Percentiles rank a stretch among this genome's conserved stretches.
These are phyloP conservation scores for Nezara viridula DNA, from an alignment of 2,888 invertebrate genomes.

Conservation along the genomic window DNA sequence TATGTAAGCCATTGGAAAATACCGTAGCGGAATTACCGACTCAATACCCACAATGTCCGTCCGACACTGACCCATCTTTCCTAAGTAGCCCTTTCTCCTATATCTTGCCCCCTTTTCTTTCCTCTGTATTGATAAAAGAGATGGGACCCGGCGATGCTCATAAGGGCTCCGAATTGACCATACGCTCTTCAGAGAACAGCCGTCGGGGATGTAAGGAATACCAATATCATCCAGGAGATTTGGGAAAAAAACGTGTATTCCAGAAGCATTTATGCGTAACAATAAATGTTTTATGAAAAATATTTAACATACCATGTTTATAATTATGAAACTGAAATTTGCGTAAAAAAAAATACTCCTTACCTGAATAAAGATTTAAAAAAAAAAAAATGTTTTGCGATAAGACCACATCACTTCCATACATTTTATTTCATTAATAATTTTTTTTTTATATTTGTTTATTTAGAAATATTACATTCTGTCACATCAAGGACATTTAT, in stretches of 20 bases:
- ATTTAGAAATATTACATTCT: too few species aligned
- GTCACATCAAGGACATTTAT: too few species aligned
- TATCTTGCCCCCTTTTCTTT: neutral
- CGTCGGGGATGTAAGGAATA: neutral
- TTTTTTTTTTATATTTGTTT: too few species aligned
- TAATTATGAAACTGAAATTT: too few species aligned
- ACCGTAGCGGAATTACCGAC: neutral
- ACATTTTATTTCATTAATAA: too few species aligned
- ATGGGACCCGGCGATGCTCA: neutral
- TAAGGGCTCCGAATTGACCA: neutral
- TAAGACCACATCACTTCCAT: too few species aligned
- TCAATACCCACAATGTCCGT: slow-evolving; percentile 28
- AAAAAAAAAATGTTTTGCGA: too few species aligned
- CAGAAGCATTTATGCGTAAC: neutral
- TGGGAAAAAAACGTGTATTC: neutral
- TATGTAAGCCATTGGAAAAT: slow-evolving; percentile 19
- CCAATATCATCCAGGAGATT: neutral
- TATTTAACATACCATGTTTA: too few species aligned
- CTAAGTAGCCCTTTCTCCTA: neutral
- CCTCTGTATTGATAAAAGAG: neutral
- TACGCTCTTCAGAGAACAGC: neutral
- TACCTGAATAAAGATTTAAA: too few species aligned
- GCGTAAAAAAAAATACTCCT: too few species aligned
- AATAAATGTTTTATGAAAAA: neutral
- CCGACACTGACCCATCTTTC: slow-evolving; percentile 5